Base-by-base conservation (phyloP, 2,113 vertebrate genomes). In the Limnothrissa miodon region DNA sequence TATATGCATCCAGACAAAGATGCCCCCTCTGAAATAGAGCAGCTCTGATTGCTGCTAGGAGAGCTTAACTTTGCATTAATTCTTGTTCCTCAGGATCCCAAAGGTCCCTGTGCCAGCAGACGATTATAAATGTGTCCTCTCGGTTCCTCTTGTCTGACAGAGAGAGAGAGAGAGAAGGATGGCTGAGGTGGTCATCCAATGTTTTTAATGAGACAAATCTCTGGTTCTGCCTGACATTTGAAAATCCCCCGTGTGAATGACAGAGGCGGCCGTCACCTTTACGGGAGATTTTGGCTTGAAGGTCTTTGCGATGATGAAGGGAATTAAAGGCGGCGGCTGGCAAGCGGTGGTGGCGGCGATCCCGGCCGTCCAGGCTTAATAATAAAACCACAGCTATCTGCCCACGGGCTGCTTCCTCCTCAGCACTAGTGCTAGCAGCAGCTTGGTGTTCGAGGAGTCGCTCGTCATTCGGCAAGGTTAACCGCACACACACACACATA, bases 131-230 rank as follows among this genome's bases (percentile, higher is more conserved):
- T 39, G 44, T 78, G 87, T 87, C 88, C 87, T 90, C 80, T 66
- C 88, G 89, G 87, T 80, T 87, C 84, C 86, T 74, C 25, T 74
- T 15, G 10, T 74, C 66, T 74, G 66, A 74, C 29, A 74, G 66
- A 74, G 33, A 36, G 66, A 39, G 62, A 70, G 25, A 70, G 25
- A 36, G 62, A 2, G 11, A 11, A 13, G 33, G 66, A 92, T 83
- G 39, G 17, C 84, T 78, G 62, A 36, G 85, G 84, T 39, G 78
- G 84, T 88, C 90, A 89, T 90, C 89, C 86, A 88, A 82, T 87
- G 87, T 88, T 89, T 93, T 92, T 94, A 93, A 93, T 93, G 94
- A 94, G 94, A 91, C 91, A 91, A 93, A 93, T 91, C 91, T 92
- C 84, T 83, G 90, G 90, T 89, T 87, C 78, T 84, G 91, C 89